These are phyloP conservation scores for Sitobion miscanthi DNA, from an alignment of 1,140 invertebrate species.

Conservation along the genomic window DNA sequence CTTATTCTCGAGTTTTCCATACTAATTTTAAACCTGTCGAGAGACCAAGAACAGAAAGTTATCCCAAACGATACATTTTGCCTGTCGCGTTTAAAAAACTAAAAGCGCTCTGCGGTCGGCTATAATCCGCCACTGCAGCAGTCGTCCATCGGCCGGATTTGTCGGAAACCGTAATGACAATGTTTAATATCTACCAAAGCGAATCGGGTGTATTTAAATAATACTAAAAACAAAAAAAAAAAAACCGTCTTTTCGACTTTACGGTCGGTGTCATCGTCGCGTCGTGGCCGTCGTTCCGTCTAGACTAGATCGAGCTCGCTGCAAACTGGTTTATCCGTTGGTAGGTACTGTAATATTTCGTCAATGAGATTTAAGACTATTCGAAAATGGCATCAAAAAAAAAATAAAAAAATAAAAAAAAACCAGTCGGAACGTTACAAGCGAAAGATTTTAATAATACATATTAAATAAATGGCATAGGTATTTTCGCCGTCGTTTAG, in stretches of 20 bases:
- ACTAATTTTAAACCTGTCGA: not conserved
- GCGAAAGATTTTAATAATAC: not conserved
- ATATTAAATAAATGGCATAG: not conserved
- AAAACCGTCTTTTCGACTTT: not conserved
- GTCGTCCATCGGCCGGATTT: not conserved
- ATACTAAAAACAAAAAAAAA: not conserved
- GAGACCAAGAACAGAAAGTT: not conserved
- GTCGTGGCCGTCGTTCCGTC: not conserved
- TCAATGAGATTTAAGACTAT: conserved; percentile 15
- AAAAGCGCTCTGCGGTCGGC: not conserved
- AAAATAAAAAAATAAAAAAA: not conserved
- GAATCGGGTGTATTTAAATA: not conserved
- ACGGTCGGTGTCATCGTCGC: not conserved
- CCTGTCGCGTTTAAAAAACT: not conserved
- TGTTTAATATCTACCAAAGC: not conserved
- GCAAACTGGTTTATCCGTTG: conserved; percentile 11
- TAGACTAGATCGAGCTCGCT: not conserved
- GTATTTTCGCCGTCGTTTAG: not conserved
- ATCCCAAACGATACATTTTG: not conserved
- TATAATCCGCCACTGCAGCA: not conserved
- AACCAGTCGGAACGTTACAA: conserved; percentile 26
- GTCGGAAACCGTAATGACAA: not conserved
- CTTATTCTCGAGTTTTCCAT: not conserved
- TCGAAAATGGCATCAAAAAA: not conserved
- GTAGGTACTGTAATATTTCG: not conserved